Percentiles rank a stretch among this genome's conserved stretches.
Conservation (phyloP, 1,140 invertebrate genomes). For the Caenorhabditis inopinata region DNA sequence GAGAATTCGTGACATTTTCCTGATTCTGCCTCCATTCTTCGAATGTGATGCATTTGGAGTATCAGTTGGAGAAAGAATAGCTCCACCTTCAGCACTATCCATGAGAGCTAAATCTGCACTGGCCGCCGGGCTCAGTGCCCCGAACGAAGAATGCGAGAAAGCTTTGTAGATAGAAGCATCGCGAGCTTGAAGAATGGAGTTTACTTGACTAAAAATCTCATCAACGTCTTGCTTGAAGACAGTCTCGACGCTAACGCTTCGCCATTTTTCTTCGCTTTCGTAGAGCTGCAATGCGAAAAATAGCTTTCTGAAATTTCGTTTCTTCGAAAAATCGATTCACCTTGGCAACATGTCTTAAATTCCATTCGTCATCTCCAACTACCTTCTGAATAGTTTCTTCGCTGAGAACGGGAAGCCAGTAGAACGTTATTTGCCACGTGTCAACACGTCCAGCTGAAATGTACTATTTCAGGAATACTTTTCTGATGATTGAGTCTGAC, state of each 20-base stretch:
- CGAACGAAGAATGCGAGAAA: not conserved
- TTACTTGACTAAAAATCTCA: not conserved
- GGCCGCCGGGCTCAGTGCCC: not conserved
- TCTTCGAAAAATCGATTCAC: not conserved
- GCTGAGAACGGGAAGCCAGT: not conserved
- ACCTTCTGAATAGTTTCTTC: not conserved
- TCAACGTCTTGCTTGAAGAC: not conserved
- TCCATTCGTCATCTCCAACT: not conserved
- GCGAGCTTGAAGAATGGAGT: not conserved
- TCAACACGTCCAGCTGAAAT: not conserved
- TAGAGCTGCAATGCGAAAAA: not conserved
- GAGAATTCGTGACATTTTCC: not conserved
- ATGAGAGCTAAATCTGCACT: not conserved
- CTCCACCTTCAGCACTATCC: not conserved
- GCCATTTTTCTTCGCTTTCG: conserved; percentile 15
- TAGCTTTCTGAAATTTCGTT: not conserved
- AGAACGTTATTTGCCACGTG: conserved; percentile 10
- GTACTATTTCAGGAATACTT: not conserved
- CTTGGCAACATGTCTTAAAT: not conserved
- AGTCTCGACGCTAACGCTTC: not conserved
- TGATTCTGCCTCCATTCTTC: not conserved
- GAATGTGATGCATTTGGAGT: not conserved
- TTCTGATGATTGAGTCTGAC: not conserved
- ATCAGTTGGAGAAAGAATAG: not conserved
- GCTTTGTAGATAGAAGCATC: conserved; percentile 12